These are phyloP conservation scores for Drosophila ezoana DNA, from an alignment of 2,888 invertebrate species.

Conservation along the genomic window DNA sequence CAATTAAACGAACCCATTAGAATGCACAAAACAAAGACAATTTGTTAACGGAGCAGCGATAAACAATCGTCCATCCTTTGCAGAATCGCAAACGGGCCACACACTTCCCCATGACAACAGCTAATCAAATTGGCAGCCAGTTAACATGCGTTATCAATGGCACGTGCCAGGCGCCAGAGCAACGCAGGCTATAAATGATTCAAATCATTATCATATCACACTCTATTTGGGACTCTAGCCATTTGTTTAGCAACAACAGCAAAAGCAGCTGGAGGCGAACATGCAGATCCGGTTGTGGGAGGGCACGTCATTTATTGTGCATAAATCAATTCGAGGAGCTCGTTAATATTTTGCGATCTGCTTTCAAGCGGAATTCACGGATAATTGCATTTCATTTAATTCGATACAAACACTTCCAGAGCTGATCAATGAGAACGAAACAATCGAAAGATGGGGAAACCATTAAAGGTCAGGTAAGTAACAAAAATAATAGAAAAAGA, in stretches of 20 bases:
- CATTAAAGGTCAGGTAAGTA: conserved; percentile 20
- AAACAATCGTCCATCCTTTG: not conserved
- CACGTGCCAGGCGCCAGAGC: conserved; percentile 53
- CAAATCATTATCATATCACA: conserved; percentile 60
- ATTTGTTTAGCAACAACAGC: conserved; percentile 9
- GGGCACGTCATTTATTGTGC: conserved; percentile 15
- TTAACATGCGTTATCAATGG: conserved; percentile 24
- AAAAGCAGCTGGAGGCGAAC: not conserved
- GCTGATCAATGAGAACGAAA: not conserved
- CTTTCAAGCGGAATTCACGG: conserved; percentile 56
- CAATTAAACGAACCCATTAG: conserved; percentile 11
- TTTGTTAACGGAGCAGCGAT: not conserved
- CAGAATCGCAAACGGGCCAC: not conserved
- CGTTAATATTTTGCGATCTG: conserved; percentile 57
- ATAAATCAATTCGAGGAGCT: conserved; percentile 59
- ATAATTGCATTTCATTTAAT: conserved; percentile 65
- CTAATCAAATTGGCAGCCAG: conserved; percentile 12
- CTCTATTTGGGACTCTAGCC: conserved; percentile 28
- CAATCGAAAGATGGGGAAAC: not conserved
- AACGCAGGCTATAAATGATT: conserved; percentile 46
- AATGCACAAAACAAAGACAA: conserved; percentile 6
- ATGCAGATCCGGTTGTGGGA: conserved; percentile 1
- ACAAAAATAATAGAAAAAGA: too few species aligned
- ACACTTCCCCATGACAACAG: conserved; percentile 20
- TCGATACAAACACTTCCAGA: conserved; percentile 20